These are phyloP conservation scores for Canis aureus DNA, from an alignment of 2,113 vertebrate genomes.

Conservation along the genomic window DNA sequence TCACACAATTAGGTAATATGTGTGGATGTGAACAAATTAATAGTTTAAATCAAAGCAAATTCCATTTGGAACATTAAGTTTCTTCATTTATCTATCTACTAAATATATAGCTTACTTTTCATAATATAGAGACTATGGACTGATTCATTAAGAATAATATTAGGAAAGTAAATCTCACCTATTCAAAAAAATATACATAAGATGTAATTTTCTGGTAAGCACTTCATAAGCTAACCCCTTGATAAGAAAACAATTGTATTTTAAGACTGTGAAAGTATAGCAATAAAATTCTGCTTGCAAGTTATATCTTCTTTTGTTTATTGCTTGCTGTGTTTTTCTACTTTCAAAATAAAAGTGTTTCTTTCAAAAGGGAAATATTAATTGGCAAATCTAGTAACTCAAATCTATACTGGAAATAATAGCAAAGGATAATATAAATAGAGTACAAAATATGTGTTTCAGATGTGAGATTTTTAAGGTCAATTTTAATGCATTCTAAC, in stretches of 20 bases:
- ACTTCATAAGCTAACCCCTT: background rate
- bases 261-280: conserved; percentile 8
- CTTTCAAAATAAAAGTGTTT: conserved; percentile 14
- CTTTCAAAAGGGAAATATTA: background rate
- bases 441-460: background rate
- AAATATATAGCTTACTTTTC: conserved; percentile 11
- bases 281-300: background rate
- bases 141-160: background rate
- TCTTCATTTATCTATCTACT: background rate
- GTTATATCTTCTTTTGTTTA: conserved; percentile 8
- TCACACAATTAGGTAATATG: background rate
- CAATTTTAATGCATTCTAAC: background rate
- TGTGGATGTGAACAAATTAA: background rate
- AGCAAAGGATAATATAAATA: background rate
- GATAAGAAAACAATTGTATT: conserved; percentile 25
- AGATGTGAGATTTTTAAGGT: background rate
- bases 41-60: background rate
- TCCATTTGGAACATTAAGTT: background rate
- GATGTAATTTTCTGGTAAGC: background rate
- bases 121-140: background rate
- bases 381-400: background rate
- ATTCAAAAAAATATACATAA: background rate
- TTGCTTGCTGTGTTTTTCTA: background rate
- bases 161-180: background rate
- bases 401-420: background rate